Conservation (phyloP, 2,797 vertebrate species). For the Cyprinella venusta region DNA sequence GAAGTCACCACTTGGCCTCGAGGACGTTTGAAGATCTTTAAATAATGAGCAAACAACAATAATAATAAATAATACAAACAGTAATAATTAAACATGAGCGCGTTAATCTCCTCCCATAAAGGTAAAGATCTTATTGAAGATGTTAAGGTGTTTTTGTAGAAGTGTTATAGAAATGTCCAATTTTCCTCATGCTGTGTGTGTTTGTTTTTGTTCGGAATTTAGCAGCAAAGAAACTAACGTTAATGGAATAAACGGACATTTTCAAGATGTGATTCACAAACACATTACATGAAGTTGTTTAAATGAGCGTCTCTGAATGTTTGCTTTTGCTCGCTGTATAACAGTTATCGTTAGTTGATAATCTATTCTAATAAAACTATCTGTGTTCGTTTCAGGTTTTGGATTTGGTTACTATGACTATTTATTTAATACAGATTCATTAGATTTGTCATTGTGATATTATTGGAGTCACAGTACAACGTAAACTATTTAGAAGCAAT, state of each 20-base stretch:
- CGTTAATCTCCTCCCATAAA: slow-evolving; percentile 33
- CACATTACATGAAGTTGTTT: not conserved
- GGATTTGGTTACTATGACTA: not conserved
- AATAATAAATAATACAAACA: not conserved
- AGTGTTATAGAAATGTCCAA: too few species aligned
- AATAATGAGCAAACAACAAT: slow-evolving; percentile 23
- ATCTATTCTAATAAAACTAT: not conserved
- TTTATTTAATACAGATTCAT: not conserved
- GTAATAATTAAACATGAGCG: slow-evolving; percentile 23
- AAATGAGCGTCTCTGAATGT: not conserved
- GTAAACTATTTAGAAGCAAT: not conserved
- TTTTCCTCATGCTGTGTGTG: not conserved
- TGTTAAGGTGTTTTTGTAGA: too few species aligned
- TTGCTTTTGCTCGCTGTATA: too few species aligned
- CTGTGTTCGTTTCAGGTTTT: not conserved
- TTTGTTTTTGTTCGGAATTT: not conserved
- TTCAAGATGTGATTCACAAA: not conserved
- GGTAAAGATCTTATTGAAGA: slow-evolving; percentile 4
- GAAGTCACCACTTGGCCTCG: slow-evolving; percentile 23
- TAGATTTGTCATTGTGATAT: not conserved
- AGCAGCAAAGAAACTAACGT: not conserved
- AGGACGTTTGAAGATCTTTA: not conserved
- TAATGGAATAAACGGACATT: not conserved
- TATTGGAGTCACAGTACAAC: not conserved
- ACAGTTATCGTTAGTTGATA: not conserved